phyloP scores from a whole-genome alignment of 2,113 vertebrate genomes.

The Sinosuthora webbiana region DNA sequence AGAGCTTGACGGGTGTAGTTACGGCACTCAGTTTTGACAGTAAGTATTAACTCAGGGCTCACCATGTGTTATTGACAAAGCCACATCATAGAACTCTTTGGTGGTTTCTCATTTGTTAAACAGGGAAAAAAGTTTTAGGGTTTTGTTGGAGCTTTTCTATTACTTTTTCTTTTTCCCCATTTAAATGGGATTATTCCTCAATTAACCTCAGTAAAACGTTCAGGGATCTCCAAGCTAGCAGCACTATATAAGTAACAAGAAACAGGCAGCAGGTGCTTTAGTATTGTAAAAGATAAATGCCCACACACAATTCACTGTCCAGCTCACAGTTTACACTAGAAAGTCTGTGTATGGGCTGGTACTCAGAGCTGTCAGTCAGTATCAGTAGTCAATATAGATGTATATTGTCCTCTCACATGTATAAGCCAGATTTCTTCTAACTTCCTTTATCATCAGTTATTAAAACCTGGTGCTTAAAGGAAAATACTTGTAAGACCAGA shows the following conservation, averaged over 20 bases:
- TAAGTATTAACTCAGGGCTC: neutral
- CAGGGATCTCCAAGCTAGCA: neutral
- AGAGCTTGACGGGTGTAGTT: neutral
- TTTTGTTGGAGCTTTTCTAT: neutral
- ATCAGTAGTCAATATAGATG: neutral
- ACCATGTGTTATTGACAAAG: neutral
- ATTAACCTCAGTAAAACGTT: neutral
- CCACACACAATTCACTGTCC: neutral
- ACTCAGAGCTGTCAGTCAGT: neutral
- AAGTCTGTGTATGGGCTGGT: neutral
- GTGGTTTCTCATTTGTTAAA: neutral
- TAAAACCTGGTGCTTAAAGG: neutral
- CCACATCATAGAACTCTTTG: neutral
- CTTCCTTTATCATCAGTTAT: neutral
- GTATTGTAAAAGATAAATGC: neutral
- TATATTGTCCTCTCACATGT: neutral
- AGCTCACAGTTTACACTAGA: neutral
- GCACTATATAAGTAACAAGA: neutral
- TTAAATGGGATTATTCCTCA: neutral
- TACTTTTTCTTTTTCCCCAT: neutral
- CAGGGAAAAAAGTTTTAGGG: neutral
- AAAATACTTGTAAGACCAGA: neutral
- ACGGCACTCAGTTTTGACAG: neutral
- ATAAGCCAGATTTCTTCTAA: neutral
- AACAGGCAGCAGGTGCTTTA: neutral